Evolutionary conservation across 2,797 vertebrate species (phyloP).

Genomic region (Lates japonicus): DNA sequence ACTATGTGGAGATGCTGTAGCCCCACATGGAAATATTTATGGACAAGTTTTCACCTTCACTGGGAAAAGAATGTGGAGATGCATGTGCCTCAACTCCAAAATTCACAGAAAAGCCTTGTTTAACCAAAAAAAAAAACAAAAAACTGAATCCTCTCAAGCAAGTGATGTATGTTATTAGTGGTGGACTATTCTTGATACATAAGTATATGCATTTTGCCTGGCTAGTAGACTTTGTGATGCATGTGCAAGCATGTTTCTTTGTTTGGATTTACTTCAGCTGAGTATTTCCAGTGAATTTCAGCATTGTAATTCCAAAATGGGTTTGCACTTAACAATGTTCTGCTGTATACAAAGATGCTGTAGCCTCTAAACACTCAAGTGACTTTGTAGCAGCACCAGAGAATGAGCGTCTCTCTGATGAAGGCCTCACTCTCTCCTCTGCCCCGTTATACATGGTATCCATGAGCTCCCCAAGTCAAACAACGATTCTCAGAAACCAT

Average conservation of each 20-base stretch:
- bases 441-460: slow-evolving; percentile 91
- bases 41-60: slow-evolving; percentile 47
- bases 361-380: slow-evolving; percentile 41
- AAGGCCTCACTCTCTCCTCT: slow-evolving; percentile 34
- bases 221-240: slow-evolving; percentile 29
- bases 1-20: slow-evolving; percentile 96
- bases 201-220: slow-evolving; percentile 26
- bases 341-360: slow-evolving; percentile 57
- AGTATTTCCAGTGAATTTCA: slow-evolving; percentile 17
- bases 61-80: slow-evolving; percentile 32
- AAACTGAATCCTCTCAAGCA: slow-evolving; percentile 32
- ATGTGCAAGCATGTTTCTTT: slow-evolving; percentile 31
- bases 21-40: slow-evolving; percentile 55
- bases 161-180: slow-evolving; percentile 31
- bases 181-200: slow-evolving; percentile 31
- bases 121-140: slow-evolving; percentile 23
- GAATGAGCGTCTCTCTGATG: slow-evolving; percentile 17
- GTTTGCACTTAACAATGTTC: slow-evolving; percentile 40
- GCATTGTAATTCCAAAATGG: slow-evolving; percentile 24
- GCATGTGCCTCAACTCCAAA: slow-evolving; percentile 44
- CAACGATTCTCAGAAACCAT: slow-evolving; percentile 48
- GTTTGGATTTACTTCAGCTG: slow-evolving; percentile 35
- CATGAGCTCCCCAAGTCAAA: slow-evolving; percentile 83
- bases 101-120: slow-evolving; percentile 44
- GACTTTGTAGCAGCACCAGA: slow-evolving; percentile 43